Conservation (phyloP, 2,888 invertebrate genomes). For the Lacanobia oleracea region DNA sequence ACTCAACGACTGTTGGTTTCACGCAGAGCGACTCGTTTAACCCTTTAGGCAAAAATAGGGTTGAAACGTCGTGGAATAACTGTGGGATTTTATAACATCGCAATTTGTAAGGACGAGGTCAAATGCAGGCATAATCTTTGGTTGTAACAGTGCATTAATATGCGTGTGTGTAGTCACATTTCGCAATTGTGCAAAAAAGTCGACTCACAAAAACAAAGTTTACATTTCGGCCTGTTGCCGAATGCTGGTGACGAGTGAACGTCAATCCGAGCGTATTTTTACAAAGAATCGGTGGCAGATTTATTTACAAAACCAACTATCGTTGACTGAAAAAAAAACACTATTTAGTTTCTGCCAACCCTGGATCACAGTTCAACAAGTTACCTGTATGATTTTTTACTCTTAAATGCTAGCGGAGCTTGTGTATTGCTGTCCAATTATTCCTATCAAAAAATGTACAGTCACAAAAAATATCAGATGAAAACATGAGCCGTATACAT, state of each 20-base stretch:
- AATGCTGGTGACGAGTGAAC: background rate
- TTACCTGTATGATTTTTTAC: constrained; percentile 33
- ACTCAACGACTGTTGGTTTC: constrained; percentile 54
- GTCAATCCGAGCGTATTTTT: background rate
- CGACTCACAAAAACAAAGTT: background rate
- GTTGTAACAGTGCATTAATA: background rate
- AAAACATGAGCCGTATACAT: background rate
- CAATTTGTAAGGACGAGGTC: constrained; percentile 8
- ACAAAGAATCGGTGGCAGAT: background rate
- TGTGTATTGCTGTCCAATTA: constrained; percentile 31
- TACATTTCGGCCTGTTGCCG: background rate
- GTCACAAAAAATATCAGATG: constrained; percentile 22
- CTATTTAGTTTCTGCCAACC: constrained; percentile 14
- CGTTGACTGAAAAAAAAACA: background rate
- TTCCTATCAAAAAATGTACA: constrained; percentile 31
- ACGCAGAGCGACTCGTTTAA: constrained; percentile 47
- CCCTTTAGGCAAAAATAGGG: constrained; percentile 47
- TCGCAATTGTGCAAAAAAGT: background rate
- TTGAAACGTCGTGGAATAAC: constrained; percentile 30
- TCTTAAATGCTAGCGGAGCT: constrained; percentile 8
- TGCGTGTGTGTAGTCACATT: background rate
- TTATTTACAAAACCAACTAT: constrained; percentile 2
- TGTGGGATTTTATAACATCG: constrained; percentile 6
- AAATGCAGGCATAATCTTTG: constrained; percentile 3
- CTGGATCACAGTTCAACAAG: constrained; percentile 35